These are phyloP conservation scores for Cettia cetti DNA, from an alignment of 2,113 vertebrate species.

Conservation along the genomic window DNA sequence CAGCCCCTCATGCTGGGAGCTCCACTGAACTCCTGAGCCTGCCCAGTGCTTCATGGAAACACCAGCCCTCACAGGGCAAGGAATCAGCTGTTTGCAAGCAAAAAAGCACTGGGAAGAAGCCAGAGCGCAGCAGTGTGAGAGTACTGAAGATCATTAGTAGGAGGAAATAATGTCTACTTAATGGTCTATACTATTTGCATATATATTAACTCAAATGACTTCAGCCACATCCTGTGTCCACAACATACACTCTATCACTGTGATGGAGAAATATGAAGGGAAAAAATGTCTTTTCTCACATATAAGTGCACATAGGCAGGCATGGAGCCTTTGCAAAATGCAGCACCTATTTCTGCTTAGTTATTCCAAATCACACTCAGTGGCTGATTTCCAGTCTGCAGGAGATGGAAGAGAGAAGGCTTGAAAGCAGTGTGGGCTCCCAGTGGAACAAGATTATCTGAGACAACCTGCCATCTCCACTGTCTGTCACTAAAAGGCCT, in stretches of 20 bases:
- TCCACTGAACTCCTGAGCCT: not conserved
- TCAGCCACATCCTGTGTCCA: not conserved
- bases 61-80: fast-evolving
- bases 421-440: not conserved
- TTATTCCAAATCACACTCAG: slow-evolving; percentile 7
- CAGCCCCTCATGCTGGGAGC: not conserved
- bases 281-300: not conserved
- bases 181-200: slow-evolving; percentile 12
- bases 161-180: slow-evolving; percentile 12
- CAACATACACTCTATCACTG: not conserved
- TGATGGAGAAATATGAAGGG: not conserved
- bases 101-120: not conserved
- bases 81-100: not conserved
- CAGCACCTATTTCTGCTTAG: not conserved
- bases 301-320: not conserved
- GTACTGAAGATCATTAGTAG: not conserved
- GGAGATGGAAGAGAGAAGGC: not conserved
- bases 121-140: not conserved
- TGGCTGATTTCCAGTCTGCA: slow-evolving; percentile 20
- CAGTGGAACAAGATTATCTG: not conserved
- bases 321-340: not conserved
- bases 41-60: not conserved
- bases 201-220: not conserved
- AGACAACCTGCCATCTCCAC: not conserved
- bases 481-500: not conserved